Evolutionary conservation across 2,797 vertebrate species (phyloP).

Genomic region (Pangasius mekongensis): DNA sequence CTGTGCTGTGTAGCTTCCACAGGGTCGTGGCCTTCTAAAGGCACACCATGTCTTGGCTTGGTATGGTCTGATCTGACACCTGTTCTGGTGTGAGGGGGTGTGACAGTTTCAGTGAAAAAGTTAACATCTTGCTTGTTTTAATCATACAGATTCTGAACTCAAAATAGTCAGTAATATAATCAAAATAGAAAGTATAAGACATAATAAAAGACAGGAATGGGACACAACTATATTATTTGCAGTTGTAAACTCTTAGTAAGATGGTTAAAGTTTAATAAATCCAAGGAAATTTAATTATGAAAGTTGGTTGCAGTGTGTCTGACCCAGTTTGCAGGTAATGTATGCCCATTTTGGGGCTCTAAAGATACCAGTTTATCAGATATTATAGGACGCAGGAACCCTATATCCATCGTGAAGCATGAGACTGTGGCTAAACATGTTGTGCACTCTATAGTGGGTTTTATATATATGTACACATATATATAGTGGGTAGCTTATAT

Average conservation of each 20-base stretch:
- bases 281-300: slow-evolving; percentile 7
- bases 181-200: not conserved
- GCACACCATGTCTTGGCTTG: not conserved
- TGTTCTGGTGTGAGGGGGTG: not conserved
- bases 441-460: not conserved
- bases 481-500: no score
- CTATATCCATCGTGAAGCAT: not conserved
- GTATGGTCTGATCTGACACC: not conserved
- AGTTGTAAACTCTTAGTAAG: not conserved
- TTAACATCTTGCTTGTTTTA: not conserved
- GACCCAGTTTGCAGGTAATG: slow-evolving; percentile 29
- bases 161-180: not conserved
- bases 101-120: not conserved
- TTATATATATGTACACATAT: no score
- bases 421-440: not conserved
- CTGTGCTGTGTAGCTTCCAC: not conserved
- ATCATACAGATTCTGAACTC: not conserved
- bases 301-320: slow-evolving; percentile 17
- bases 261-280: not conserved
- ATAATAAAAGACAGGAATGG: not conserved
- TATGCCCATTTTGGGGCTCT: not conserved
- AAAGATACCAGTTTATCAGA: not conserved
- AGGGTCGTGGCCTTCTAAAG: not conserved
- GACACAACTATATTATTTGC: not conserved
- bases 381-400: not conserved